phyloP scores from a whole-genome alignment of 1,140 invertebrate genomes.

The Papilio helenus region DNA sequence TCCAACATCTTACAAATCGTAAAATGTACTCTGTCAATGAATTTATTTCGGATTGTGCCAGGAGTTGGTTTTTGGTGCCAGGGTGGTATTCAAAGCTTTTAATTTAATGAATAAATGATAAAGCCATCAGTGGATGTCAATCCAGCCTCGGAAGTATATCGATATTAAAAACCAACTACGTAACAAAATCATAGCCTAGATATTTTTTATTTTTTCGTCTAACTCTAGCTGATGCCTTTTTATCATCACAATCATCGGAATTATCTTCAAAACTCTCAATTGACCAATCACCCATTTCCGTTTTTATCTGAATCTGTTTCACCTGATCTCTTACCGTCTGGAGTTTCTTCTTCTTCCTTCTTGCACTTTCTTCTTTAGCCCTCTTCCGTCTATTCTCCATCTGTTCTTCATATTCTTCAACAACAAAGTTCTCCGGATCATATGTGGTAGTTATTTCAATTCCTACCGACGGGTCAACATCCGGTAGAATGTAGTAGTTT shows the following conservation, averaged over 20 bases:
- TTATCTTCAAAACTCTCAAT: constrained; percentile 65
- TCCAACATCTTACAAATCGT: constrained; percentile 28
- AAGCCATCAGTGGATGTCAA: not conserved
- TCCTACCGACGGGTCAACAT: constrained; percentile 70
- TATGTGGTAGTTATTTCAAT: constrained; percentile 74
- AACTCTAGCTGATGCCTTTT: constrained; percentile 62
- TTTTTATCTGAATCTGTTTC: constrained; percentile 57
- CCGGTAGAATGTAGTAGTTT: constrained; percentile 75
- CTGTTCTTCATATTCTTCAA: constrained; percentile 69
- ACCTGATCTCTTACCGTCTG: constrained; percentile 55
- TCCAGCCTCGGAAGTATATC: not conserved
- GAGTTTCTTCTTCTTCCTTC: constrained; percentile 59
- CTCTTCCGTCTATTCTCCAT: constrained; percentile 67
- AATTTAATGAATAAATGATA: not conserved
- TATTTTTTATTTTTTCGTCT: constrained; percentile 79
- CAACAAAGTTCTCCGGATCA: constrained; percentile 71
- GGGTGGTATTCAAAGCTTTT: not conserved
- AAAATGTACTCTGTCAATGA: constrained; percentile 22
- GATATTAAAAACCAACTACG: constrained; percentile 49
- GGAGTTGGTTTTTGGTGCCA: not conserved
- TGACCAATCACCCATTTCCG: constrained; percentile 67
- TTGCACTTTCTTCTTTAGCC: constrained; percentile 53
- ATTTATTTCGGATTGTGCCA: constrained; percentile 16
- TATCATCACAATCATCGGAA: constrained; percentile 68
- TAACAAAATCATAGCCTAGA: constrained; percentile 74